Base-by-base conservation (phyloP, 2,797 vertebrate species). In the Telmatherina bonti region DNA sequence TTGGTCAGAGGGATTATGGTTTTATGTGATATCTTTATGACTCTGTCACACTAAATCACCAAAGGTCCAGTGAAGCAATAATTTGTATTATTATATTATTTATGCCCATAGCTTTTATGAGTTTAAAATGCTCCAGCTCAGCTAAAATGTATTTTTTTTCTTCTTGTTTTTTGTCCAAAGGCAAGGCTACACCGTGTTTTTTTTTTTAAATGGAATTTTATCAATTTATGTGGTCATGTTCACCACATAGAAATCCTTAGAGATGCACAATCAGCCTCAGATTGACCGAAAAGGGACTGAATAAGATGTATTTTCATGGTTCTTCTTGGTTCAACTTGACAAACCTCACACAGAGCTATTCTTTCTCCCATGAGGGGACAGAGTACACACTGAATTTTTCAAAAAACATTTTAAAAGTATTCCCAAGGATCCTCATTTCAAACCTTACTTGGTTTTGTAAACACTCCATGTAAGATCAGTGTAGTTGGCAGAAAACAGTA, bases 401-500 rank as follows among this genome's bases (percentile, higher is more conserved):
- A 62, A 20, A 18, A 55, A 67, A 52, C 53, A 59, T 77, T 70
- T 71, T 9, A 11, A 67, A 83, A 80, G 72, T 47, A 53, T 88
- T 90, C 85, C 86, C 87, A 80, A 67, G 58, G 45, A 76, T 67
- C 36, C 33, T 47, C 53, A 38, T 72, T 78, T 76, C 38, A 41
- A 64, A 4, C 76, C 67, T 78, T 71, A 79, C 67, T 81, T 75
- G 76, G 64, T 71, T 81, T 74, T 62, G 27, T 84, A 84, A 87
- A 85, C 68, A 84, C 12, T 35, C 31, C 76, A 49, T 60, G 59
- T 69, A 68, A 29, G 65, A 62, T 72, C 20, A 26, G 67, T 10
- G 20, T 16, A 20, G 12, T 18, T 62, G 72, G 69, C 61, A 73
- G 62, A 52, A 36, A 73, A 55, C 27, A 55, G 13, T 73, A 49